Percentiles rank a stretch among this genome's conserved stretches.
Evolutionary conservation across 2,888 invertebrate genomes (phyloP).

Genomic region (Coelogynopora nodosa): DNA sequence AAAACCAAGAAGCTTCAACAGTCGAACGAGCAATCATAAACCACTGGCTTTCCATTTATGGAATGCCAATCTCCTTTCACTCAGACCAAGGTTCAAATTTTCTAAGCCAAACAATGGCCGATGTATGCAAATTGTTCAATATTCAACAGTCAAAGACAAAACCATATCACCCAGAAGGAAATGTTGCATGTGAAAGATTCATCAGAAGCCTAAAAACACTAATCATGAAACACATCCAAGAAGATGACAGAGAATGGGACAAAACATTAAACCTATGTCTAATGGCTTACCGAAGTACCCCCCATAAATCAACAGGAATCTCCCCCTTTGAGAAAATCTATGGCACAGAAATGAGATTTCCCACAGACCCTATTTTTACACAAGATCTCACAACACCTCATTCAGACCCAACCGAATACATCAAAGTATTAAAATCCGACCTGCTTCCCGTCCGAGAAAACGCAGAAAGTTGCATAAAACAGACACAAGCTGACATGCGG

Average conservation of each 20-base stretch:
- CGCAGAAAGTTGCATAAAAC: neutral
- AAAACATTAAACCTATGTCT: too few species aligned
- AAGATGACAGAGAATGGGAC: neutral
- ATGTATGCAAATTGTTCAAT: neutral
- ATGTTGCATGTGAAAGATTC: neutral
- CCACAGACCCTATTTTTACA: neutral
- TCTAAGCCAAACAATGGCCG: neutral
- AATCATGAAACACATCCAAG: neutral
- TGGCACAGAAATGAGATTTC: neutral
- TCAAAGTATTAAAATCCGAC: neutral
- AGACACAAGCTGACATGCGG: too few species aligned
- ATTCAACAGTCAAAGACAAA: neutral
- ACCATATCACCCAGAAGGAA: conserved; percentile 3
- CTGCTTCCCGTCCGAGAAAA: neutral
- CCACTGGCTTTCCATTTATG: neutral
- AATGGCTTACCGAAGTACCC: neutral
- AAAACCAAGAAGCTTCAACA: neutral
- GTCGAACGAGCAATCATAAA: neutral
- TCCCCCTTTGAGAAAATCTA: neutral
- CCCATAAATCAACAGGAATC: neutral
- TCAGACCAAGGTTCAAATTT: neutral
- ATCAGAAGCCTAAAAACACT: neutral
- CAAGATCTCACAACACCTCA: neutral
- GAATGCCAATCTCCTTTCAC: neutral
- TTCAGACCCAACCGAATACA: neutral